Base-by-base conservation (phyloP, 2,113 vertebrate species). In the Myodes glareolus region DNA sequence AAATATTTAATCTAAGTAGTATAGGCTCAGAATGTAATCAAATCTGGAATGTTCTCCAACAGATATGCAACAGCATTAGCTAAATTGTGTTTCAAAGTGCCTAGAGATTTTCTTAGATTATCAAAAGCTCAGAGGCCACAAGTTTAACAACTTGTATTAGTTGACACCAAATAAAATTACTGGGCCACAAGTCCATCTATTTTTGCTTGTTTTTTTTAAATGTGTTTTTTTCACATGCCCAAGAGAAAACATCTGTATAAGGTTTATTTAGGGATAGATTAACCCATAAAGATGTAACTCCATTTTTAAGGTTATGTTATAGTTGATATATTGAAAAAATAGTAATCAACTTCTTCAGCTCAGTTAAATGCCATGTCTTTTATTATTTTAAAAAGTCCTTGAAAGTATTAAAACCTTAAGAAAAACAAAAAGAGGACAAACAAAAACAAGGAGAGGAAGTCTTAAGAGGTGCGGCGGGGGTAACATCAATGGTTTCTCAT, bases 401-500 rank as follows among this genome's bases (percentile, higher is more conserved):
- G 96, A 98, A 98, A 98, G 97, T 76, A 97, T 97, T 33, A 98
- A 95, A 98, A 98, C 80, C 98, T 98, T 98, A 93, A 78, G 45
- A 96, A 90, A 80, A 97, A 72, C 7, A 70, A 36, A 19, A 70
- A 33, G 33, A 70, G 98, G 93, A 97, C 94, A 96, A 96, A 97
- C 45, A 61, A 95, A 86, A 96, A 96, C 77, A 88, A 93, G 72
- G 31, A 72, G 16, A 52, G 31, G n/a, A 23, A 88, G 81, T 45
- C 17, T 68, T 84, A 88, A 94, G 85, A 68, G 5, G 4, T 36
- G 39, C 33, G 9, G 0, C 6, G 8, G 65, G 65, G 92, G 5
- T 23, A 17, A 14, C 98, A 86, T 95, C 98, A 96, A 72, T 97
- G 98, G 98, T 97, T 98, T 98, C 98, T 98, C 98, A 98, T 98